Percentiles rank a stretch among this genome's conserved stretches.
phyloP scores from a whole-genome alignment of 2,113 vertebrate species.

The Channa argus region DNA sequence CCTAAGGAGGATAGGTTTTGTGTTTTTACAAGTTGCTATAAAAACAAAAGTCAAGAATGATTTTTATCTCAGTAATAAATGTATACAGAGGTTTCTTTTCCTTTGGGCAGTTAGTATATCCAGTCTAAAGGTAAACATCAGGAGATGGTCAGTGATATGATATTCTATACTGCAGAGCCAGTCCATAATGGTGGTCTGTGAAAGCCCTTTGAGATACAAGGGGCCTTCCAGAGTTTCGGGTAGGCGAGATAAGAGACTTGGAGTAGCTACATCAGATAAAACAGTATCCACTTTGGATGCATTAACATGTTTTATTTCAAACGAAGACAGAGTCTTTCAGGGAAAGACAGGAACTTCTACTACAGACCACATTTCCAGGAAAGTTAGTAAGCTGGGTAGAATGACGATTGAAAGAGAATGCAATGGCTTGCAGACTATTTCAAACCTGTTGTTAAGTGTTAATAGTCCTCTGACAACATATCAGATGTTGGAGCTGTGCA shows the following conservation, averaged over 20 bases:
- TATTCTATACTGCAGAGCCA: neutral
- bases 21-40: constrained; percentile 1
- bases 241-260: constrained; percentile 55
- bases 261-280: constrained; percentile 57
- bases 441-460: too few species aligned
- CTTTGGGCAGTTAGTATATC: neutral
- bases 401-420: too few species aligned
- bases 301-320: constrained; percentile 46
- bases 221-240: constrained; percentile 51
- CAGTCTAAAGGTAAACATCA: constrained; percentile 9
- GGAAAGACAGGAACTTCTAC: neutral
- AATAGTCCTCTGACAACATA: too few species aligned
- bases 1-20: neutral
- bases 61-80: neutral
- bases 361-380: neutral
- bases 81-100: constrained; percentile 2
- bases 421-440: too few species aligned
- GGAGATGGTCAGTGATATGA: constrained; percentile 19
- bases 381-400: neutral
- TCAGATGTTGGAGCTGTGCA: too few species aligned
- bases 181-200: constrained; percentile 43
- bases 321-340: neutral
- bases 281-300: constrained; percentile 8
- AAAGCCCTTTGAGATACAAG: constrained; percentile 33
- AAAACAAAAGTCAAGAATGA: neutral